Evolutionary conservation across 1,140 invertebrate genomes (phyloP).

Genomic region (Dryas iulia): DNA sequence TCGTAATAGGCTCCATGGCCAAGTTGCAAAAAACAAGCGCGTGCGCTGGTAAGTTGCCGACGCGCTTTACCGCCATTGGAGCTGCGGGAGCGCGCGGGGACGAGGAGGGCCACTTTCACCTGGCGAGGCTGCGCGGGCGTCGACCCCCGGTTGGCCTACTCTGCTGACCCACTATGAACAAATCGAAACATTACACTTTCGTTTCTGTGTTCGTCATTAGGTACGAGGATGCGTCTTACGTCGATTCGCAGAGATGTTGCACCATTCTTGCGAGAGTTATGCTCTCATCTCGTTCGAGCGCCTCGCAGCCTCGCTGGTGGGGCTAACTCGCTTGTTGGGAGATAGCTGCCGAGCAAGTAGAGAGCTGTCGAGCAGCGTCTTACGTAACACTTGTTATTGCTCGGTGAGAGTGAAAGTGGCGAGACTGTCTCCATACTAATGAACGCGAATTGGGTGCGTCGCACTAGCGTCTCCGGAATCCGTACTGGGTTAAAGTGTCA

Average conservation of each 20-base stretch:
- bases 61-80: conserved; percentile 57
- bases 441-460: conserved; percentile 64
- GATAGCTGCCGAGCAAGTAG: conserved; percentile 54
- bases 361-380: conserved; percentile 60
- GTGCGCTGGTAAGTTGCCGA: conserved; percentile 65
- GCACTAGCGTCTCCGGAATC: conserved; percentile 56
- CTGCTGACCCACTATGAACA: conserved; percentile 72
- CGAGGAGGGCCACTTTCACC: conserved; percentile 73
- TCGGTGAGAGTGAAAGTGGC: conserved; percentile 73
- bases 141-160: conserved; percentile 76
- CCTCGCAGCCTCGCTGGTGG: conserved; percentile 8
- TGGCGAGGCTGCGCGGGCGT: conserved; percentile 76
- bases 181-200: conserved; percentile 76
- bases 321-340: conserved; percentile 34
- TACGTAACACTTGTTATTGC: conserved; percentile 69
- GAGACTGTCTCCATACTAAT: conserved; percentile 74
- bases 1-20: conserved; percentile 76
- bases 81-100: conserved; percentile 52
- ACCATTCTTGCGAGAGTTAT: conserved; percentile 51
- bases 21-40: conserved; percentile 76
- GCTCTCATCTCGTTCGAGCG: conserved; percentile 33
- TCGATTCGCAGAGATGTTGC: conserved; percentile 42
- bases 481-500: conserved; percentile 74
- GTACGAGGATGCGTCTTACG: conserved; percentile 64
- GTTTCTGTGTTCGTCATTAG: conserved; percentile 71